A percentile compares a stretch with the other conserved stretches of the same genome.
phyloP scores from a whole-genome alignment of 2,888 invertebrate species.

The Micoletzkya japonica region DNA sequence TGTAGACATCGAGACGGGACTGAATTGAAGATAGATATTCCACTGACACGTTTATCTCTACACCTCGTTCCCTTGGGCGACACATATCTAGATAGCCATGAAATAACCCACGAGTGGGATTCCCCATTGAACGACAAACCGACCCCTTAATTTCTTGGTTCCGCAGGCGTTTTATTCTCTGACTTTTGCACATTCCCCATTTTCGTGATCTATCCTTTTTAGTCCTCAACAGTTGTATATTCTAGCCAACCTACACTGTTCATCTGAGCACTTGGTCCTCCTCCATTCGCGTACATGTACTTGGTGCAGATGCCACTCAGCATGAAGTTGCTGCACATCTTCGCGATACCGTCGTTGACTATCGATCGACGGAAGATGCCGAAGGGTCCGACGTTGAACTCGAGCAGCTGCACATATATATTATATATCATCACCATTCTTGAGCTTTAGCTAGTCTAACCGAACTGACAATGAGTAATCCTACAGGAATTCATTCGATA shows the following conservation, averaged over 20 bases:
- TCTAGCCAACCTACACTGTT: constrained; percentile 13
- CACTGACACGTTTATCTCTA: no score
- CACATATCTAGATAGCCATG: no score
- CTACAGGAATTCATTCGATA: no score
- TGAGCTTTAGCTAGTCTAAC: not conserved
- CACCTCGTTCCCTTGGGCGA: no score
- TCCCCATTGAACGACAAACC: no score
- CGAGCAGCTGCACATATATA: constrained; percentile 21
- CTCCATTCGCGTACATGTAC: constrained; percentile 8
- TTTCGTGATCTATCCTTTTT: no score
- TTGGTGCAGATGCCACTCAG: not conserved
- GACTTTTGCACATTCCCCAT: no score
- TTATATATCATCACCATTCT: not conserved
- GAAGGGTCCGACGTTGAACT: constrained; percentile 10
- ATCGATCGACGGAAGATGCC: constrained; percentile 20
- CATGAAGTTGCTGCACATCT: constrained; percentile 4
- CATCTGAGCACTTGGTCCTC: constrained; percentile 4
- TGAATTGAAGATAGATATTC: not conserved
- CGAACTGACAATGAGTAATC: no score
- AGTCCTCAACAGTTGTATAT: no score
- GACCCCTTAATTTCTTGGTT: no score
- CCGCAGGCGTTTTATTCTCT: no score
- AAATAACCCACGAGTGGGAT: no score
- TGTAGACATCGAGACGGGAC: constrained; percentile 7
- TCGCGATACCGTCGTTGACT: constrained; percentile 6